Evolutionary conservation across 2,797 vertebrate genomes (phyloP).

Genomic region (Mormyrops attenuatus): DNA sequence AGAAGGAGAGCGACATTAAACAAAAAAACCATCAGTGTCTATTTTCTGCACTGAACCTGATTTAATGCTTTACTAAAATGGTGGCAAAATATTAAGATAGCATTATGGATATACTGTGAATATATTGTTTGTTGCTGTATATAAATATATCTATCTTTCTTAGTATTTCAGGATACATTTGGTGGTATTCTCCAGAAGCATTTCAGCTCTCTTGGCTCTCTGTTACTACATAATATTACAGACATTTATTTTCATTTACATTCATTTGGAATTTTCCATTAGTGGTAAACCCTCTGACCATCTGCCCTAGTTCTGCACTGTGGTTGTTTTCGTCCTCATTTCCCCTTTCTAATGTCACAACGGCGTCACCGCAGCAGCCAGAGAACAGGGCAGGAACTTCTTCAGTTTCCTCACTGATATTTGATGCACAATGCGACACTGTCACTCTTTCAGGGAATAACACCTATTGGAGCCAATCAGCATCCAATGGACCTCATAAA

Average conservation of each 20-base stretch:
- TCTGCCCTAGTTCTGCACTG: constrained; percentile 1
- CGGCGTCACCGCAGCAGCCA: not conserved
- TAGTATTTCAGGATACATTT: not conserved
- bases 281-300: not conserved
- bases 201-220: not conserved
- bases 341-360: not conserved
- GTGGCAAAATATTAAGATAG: not conserved
- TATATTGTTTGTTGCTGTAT: not conserved
- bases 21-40: not conserved
- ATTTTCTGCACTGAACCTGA: not conserved
- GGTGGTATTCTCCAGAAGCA: not conserved
- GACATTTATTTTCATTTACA: not conserved
- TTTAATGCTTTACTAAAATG: not conserved
- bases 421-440: not conserved
- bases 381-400: not conserved
- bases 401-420: not conserved
- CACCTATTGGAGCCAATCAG: not conserved
- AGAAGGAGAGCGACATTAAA: not conserved
- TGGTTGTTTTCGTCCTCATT: not conserved
- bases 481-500: not conserved
- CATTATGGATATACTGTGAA: not conserved
- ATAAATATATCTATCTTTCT: not conserved
- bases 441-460: not conserved
- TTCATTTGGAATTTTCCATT: not conserved
- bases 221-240: constrained; percentile 3